A percentile compares a stretch with the other conserved stretches of the same genome.
Evolutionary conservation across 2,797 vertebrate species (phyloP).

Genomic region (Silurus aristotelis): DNA sequence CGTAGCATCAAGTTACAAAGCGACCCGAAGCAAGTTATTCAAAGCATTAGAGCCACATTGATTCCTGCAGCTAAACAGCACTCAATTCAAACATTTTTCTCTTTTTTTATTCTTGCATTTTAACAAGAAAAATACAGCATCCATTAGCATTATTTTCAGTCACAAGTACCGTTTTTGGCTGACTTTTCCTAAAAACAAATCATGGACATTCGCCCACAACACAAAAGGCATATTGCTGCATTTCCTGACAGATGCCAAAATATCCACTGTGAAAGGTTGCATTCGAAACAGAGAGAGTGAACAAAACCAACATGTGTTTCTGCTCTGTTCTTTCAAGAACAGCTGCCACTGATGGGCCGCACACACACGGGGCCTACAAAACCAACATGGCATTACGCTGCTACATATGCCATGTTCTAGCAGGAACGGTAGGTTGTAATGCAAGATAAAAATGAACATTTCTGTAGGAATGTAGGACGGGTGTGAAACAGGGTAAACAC

Average conservation of each 20-base stretch:
- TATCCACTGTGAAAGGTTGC: not conserved
- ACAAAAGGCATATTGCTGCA: not conserved
- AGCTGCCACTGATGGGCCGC: constrained; percentile 13
- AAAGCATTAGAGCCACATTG: not conserved
- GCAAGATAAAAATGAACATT: constrained; percentile 22
- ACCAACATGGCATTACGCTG: constrained; percentile 17
- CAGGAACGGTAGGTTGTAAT: constrained; percentile 20
- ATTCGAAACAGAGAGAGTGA: constrained; percentile 2
- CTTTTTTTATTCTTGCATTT: not conserved
- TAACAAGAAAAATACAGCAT: not conserved
- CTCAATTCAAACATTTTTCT: too few species aligned
- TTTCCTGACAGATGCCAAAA: constrained; percentile 6
- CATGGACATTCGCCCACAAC: not conserved
- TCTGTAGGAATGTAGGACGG: constrained; percentile 33
- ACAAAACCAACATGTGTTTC: constrained; percentile 30
- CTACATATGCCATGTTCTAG: constrained; percentile 15
- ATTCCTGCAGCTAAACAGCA: not conserved
- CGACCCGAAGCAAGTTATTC: not conserved
- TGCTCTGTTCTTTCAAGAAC: constrained; percentile 3
- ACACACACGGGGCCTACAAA: constrained; percentile 8
- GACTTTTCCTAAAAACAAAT: not conserved
- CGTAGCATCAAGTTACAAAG: not conserved
- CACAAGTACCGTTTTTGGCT: not conserved
- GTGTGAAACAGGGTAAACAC: constrained; percentile 26
- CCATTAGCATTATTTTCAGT: not conserved